A percentile compares a stretch with the other conserved stretches of the same genome.
Conservation (phyloP, 2,888 invertebrate genomes). For the Himalopsyche japonica region DNA sequence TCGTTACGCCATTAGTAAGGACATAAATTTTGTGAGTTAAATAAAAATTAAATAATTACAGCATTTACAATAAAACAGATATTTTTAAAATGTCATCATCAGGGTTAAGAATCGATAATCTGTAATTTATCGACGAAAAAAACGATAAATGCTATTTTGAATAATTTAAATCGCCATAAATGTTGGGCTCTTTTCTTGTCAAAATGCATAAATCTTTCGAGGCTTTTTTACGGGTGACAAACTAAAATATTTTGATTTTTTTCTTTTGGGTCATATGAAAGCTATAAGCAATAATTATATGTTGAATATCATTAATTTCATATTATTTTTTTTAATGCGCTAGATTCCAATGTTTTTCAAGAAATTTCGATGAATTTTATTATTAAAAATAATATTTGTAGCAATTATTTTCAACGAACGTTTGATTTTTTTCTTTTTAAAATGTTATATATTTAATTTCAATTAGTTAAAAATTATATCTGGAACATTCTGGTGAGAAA, state of each 20-base stretch:
- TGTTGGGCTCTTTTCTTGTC: not conserved
- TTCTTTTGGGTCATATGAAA: not conserved
- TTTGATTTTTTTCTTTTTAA: no score
- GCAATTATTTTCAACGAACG: no score
- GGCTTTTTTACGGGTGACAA: not conserved
- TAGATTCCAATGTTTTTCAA: no score
- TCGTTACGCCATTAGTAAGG: not conserved
- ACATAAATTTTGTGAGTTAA: not conserved
- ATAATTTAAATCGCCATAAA: not conserved
- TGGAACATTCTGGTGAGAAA: no score
- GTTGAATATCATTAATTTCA: no score
- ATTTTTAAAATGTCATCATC: not conserved
- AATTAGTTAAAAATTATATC: no score
- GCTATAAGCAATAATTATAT: not conserved
- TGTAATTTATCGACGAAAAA: not conserved
- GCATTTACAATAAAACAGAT: not conserved
- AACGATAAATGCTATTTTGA: not conserved
- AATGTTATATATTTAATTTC: no score
- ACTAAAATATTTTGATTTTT: not conserved
- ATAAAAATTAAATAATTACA: not conserved
- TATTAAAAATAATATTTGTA: no score
- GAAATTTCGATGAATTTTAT: no score
- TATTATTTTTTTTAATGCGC: no score
- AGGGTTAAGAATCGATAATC: not conserved
- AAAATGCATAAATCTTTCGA: not conserved